A percentile compares a stretch with the other conserved stretches of the same genome.
Evolutionary conservation across 2,113 vertebrate species (phyloP).

Genomic region (Rostratula benghalensis): DNA sequence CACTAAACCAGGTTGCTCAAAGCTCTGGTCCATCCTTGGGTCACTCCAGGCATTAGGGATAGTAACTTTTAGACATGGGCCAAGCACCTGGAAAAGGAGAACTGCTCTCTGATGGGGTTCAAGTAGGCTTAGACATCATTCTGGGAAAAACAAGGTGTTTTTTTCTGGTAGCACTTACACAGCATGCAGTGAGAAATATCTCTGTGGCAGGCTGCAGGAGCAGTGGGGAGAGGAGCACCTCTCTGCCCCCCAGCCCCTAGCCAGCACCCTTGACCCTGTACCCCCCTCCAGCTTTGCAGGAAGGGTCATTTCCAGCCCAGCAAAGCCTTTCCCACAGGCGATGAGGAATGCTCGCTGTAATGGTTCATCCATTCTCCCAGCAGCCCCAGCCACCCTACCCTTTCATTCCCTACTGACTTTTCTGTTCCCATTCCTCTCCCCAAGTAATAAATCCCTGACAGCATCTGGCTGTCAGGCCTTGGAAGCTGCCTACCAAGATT

Average conservation of each 20-base stretch:
- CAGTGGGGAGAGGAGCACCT: neutral
- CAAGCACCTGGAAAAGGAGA: neutral
- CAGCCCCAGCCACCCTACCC: fast-evolving
- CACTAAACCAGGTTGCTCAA: too few relatives aligned
- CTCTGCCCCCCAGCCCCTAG: neutral
- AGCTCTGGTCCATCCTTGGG: neutral
- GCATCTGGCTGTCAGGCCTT: neutral
- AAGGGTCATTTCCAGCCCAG: neutral
- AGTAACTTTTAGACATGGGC: neutral
- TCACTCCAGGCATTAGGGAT: fast-evolving
- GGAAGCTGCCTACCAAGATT: neutral
- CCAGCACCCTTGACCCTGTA: neutral
- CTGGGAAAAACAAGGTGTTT: neutral
- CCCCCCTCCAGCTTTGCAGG: neutral
- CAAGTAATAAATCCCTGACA: neutral
- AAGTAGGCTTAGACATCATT: neutral
- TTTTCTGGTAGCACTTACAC: neutral
- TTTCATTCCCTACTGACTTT: neutral
- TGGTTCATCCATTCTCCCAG: fast-evolving
- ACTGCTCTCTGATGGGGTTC: neutral
- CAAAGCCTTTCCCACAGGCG: fast-evolving
- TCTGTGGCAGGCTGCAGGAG: neutral
- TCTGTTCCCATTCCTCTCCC: neutral
- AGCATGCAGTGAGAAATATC: neutral
- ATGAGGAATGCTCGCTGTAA: neutral